A percentile compares a stretch with the other conserved stretches of the same genome.
These are phyloP conservation scores for Horisme vitalbata DNA, from an alignment of 2,888 invertebrate genomes.

Conservation along the genomic window DNA sequence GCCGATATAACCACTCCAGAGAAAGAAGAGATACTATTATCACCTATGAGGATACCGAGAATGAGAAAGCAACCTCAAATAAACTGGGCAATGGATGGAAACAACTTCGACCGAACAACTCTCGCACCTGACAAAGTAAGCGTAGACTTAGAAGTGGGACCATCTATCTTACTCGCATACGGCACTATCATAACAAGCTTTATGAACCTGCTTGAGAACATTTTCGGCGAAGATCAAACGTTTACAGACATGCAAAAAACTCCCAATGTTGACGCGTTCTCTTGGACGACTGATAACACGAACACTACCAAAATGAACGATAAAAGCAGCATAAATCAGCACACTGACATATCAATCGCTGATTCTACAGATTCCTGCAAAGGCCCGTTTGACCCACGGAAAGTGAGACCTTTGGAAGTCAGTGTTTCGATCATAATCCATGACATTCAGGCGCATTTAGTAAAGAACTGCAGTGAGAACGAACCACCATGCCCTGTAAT, in stretches of 20 bases:
- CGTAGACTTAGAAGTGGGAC: constrained; percentile 96
- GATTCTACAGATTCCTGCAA: constrained; percentile 84
- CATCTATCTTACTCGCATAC: constrained; percentile 94
- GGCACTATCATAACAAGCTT: constrained; percentile 95
- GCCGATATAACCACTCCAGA: constrained; percentile 97
- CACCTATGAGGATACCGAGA: constrained; percentile 95
- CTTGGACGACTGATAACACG: constrained; percentile 65
- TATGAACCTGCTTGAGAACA: constrained; percentile 96
- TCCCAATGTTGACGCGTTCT: constrained; percentile 69
- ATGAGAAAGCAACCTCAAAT: constrained; percentile 88
- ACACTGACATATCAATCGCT: constrained; percentile 84
- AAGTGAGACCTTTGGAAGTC: constrained; percentile 95
- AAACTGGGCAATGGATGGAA: constrained; percentile 86
- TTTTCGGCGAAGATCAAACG: constrained; percentile 97
- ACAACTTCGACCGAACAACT: constrained; percentile 93
- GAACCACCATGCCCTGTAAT: constrained; percentile 96
- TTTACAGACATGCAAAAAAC: constrained; percentile 95
- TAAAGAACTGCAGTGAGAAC: constrained; percentile 94
- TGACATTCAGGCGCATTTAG: constrained; percentile 96
- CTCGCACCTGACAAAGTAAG: constrained; percentile 94
- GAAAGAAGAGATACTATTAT: constrained; percentile 95
- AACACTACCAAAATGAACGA: constrained; percentile 64
- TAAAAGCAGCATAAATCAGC: constrained; percentile 69
- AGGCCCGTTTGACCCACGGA: constrained; percentile 91
- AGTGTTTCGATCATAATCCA: constrained; percentile 96